A percentile compares a stretch with the other conserved stretches of the same genome.
phyloP scores from a whole-genome alignment of 2,797 vertebrate species.

The Corythornis leucogaster region DNA sequence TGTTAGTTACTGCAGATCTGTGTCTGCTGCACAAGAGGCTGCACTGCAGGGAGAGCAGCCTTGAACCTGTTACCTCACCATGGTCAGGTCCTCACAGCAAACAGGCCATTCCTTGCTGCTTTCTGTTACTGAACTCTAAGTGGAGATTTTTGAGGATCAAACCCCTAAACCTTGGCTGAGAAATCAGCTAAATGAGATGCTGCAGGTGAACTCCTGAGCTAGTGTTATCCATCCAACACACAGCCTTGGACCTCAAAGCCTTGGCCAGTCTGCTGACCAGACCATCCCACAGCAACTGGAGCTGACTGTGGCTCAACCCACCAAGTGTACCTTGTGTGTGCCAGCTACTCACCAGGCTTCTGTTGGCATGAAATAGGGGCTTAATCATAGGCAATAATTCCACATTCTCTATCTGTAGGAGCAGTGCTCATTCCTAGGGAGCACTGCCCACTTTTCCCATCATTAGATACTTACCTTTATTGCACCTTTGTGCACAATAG shows the following conservation, averaged over 20 bases:
- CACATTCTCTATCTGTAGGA: not conserved
- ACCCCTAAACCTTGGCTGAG: not conserved
- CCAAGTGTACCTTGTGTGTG: not conserved
- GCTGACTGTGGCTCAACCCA: not conserved
- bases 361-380: not conserved
- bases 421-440: not conserved
- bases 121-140: not conserved
- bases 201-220: not conserved
- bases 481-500: not conserved
- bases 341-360: not conserved
- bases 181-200: not conserved
- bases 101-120: not conserved
- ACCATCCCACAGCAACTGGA: not conserved
- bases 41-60: not conserved
- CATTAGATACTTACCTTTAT: not conserved
- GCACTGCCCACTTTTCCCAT: not conserved
- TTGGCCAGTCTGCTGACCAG: not conserved
- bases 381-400: not conserved
- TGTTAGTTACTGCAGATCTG: not conserved
- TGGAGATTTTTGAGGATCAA: not conserved
- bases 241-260: not conserved
- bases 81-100: not conserved
- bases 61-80: rapidly evolving
- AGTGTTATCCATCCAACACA: not conserved
- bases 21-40: not conserved